Percentiles rank a stretch among this genome's conserved stretches.
These are phyloP conservation scores for Tupiocoris notatus DNA, from an alignment of 2,888 invertebrate genomes.

Conservation along the genomic window DNA sequence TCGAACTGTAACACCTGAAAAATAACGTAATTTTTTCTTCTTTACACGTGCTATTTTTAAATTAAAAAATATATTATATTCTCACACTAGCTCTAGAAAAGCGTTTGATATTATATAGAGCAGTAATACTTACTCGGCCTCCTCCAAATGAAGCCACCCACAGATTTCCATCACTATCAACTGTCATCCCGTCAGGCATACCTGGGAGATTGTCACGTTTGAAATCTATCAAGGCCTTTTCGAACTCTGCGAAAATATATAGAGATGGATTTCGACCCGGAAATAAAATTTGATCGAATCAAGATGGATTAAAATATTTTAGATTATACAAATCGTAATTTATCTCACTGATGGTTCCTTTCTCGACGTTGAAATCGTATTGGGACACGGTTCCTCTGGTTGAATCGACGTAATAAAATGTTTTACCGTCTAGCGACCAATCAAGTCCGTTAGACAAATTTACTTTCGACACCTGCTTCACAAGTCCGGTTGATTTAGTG, in stretches of 20 bases:
- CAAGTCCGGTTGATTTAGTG: slow-evolving; percentile 47
- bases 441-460: slow-evolving; percentile 76
- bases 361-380: slow-evolving; percentile 70
- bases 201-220: slow-evolving; percentile 54
- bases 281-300: too few relatives aligned
- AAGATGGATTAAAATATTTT: too few relatives aligned
- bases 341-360: slow-evolving; percentile 64
- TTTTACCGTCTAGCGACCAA: slow-evolving; percentile 66
- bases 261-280: too few relatives aligned
- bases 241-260: too few relatives aligned
- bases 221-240: slow-evolving; percentile 58
- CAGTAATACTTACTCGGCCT: slow-evolving; percentile 51
- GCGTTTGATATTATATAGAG: too few relatives aligned
- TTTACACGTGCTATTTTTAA: not conserved
- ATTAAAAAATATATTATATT: too few relatives aligned
- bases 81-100: too few relatives aligned
- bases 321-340: not conserved
- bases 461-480: slow-evolving; percentile 54
- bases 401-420: slow-evolving; percentile 62
- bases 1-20: slow-evolving; percentile 54
- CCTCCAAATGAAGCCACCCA: slow-evolving; percentile 54
- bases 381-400: slow-evolving; percentile 57
- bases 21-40: not conserved
- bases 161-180: slow-evolving; percentile 57
- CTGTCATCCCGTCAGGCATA: slow-evolving; percentile 72